Conservation (phyloP, 2,888 invertebrate genomes). For the Taenaris catops region DNA sequence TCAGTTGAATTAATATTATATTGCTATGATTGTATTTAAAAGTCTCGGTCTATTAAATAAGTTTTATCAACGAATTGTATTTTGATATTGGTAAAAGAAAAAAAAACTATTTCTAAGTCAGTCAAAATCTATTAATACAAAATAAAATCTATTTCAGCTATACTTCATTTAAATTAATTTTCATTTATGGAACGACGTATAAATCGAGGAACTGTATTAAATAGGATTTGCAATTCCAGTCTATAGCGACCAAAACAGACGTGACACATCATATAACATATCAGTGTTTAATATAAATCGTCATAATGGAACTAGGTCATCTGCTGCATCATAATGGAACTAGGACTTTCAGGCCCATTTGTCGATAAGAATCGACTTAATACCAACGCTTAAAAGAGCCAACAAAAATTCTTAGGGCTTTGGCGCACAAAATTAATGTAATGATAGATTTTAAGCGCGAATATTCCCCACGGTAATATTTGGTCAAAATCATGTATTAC, state of each 20-base stretch:
- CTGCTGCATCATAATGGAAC: conserved; percentile 43
- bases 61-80: conserved; percentile 19
- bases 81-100: conserved; percentile 22
- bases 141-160: conserved; percentile 12
- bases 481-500: conserved; percentile 71
- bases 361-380: conserved; percentile 28
- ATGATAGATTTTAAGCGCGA: conserved; percentile 61
- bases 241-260: conserved; percentile 62
- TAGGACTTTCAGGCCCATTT: conserved; percentile 28
- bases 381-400: conserved; percentile 48
- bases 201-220: conserved; percentile 31
- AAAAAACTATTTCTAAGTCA: conserved; percentile 16
- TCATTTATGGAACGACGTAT: conserved; percentile 9
- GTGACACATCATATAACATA: conserved; percentile 76
- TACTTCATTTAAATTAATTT: conserved; percentile 6
- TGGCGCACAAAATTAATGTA: conserved; percentile 66
- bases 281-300: conserved; percentile 55
- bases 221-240: conserved; percentile 35
- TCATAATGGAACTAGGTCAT: conserved; percentile 35
- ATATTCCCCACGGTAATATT: conserved; percentile 64
- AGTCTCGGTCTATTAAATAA: conserved; percentile 14
- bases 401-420: conserved; percentile 60
- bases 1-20: conserved; percentile 7
- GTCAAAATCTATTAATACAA: conserved; percentile 13
- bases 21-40: conserved; percentile 20